Conservation (phyloP, 1,140 invertebrate species). For the Liolophura sinensis region DNA sequence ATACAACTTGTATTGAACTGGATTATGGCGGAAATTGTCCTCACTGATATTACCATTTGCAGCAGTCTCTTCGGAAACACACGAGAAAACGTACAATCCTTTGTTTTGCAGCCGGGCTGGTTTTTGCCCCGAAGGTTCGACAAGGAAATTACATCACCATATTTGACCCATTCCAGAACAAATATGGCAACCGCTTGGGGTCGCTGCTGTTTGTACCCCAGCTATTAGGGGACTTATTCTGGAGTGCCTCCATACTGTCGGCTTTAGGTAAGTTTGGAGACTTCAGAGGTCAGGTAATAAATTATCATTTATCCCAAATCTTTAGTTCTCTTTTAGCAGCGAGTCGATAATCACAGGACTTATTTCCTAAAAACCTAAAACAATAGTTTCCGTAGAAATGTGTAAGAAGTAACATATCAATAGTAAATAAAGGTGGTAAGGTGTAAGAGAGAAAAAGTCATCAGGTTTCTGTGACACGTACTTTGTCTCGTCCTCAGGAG, state of each 20-base stretch:
- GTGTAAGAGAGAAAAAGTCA: not conserved
- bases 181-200: conserved; percentile 38
- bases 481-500: conserved; percentile 64
- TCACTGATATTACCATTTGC: too few relatives aligned
- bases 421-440: too few relatives aligned
- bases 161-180: conserved; percentile 41
- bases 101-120: conserved; percentile 26
- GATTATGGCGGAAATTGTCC: too few relatives aligned
- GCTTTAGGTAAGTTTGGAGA: conserved; percentile 33
- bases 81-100: not conserved
- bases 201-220: conserved; percentile 36
- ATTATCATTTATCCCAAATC: too few relatives aligned
- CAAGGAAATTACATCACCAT: conserved; percentile 33
- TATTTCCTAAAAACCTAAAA: not conserved
- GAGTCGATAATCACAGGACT: not conserved
- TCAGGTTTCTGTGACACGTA: too few relatives aligned
- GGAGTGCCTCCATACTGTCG: conserved; percentile 40
- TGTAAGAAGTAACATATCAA: too few relatives aligned
- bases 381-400: too few relatives aligned
- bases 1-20: too few relatives aligned
- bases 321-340: too few relatives aligned
- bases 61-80: too few relatives aligned
- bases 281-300: not conserved
- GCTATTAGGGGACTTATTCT: conserved; percentile 42
- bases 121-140: conserved; percentile 40